Percentiles rank a stretch among this genome's conserved stretches.
phyloP scores from a whole-genome alignment of 2,888 invertebrate species.

The Erebia epiphron region DNA sequence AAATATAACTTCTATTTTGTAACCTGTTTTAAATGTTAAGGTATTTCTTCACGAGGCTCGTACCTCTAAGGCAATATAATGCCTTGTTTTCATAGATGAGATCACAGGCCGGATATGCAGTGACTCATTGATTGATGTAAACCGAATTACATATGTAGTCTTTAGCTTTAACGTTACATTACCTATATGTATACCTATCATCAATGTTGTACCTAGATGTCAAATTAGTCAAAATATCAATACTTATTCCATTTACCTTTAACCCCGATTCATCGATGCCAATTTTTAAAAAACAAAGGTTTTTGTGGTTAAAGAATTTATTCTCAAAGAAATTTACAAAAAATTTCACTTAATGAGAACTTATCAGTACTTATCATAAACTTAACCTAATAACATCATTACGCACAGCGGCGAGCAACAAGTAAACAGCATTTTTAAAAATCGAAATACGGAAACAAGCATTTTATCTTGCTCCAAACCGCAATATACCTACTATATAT shows the following conservation, averaged over 20 bases:
- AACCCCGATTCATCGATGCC: constrained; percentile 30
- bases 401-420: too few species aligned
- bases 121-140: constrained; percentile 48
- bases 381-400: too few species aligned
- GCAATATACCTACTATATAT: too few species aligned
- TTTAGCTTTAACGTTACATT: constrained; percentile 40
- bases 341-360: too few species aligned
- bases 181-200: constrained; percentile 14
- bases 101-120: constrained; percentile 55
- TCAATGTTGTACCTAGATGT: constrained; percentile 30
- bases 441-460: background rate
- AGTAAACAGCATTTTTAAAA: too few species aligned
- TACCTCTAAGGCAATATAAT: constrained; percentile 62
- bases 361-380: too few species aligned
- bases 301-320: too few species aligned
- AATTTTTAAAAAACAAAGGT: background rate
- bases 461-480: background rate
- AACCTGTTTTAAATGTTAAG: constrained; percentile 81
- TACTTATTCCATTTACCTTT: constrained; percentile 22
- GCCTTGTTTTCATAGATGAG: too few species aligned
- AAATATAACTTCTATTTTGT: constrained; percentile 82
- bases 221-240: constrained; percentile 26
- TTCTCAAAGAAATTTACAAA: too few species aligned
- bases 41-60: constrained; percentile 65
- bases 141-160: constrained; percentile 65